A percentile compares a stretch with the other conserved stretches of the same genome.
phyloP scores from a whole-genome alignment of 2,797 vertebrate genomes.

The Sternarchorhynchus goeldii region DNA sequence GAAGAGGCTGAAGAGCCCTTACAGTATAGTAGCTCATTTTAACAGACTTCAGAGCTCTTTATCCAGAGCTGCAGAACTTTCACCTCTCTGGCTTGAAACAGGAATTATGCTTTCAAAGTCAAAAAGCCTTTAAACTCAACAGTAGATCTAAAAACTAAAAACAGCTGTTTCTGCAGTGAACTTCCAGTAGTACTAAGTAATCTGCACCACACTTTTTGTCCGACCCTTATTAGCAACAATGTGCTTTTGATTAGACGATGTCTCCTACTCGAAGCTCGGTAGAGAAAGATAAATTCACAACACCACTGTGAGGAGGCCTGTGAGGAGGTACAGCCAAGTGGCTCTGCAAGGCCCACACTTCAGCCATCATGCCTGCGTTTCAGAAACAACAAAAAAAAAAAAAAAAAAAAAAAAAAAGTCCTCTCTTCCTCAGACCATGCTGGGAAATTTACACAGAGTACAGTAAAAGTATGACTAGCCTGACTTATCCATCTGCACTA shows the following conservation, averaged over 20 bases:
- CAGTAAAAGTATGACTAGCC: not conserved
- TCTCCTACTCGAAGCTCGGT: slow-evolving; percentile 50
- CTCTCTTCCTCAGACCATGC: not conserved
- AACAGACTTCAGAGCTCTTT: not conserved
- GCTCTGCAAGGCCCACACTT: not conserved
- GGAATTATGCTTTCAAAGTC: slow-evolving; percentile 9
- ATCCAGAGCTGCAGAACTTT: not conserved
- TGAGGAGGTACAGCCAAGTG: not conserved
- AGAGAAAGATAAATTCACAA: not conserved
- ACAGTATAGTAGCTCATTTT: not conserved
- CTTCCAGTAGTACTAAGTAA: slow-evolving; percentile 51
- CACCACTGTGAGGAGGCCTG: not conserved
- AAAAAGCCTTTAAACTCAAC: slow-evolving; percentile 1
- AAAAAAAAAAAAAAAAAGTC: not conserved
- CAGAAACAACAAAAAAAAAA: not conserved
- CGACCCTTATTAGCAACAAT: slow-evolving; percentile 61
- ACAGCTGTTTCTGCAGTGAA: not conserved
- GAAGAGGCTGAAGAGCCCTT: too few relatives aligned
- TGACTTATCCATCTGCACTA: not conserved
- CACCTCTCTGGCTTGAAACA: not conserved
- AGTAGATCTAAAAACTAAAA: not conserved
- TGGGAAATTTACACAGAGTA: not conserved
- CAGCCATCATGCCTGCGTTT: not conserved
- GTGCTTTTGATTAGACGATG: slow-evolving; percentile 70
- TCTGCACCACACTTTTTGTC: slow-evolving; percentile 61